Conservation (phyloP, 1,140 invertebrate genomes). For the Camponotus vicinus region DNA sequence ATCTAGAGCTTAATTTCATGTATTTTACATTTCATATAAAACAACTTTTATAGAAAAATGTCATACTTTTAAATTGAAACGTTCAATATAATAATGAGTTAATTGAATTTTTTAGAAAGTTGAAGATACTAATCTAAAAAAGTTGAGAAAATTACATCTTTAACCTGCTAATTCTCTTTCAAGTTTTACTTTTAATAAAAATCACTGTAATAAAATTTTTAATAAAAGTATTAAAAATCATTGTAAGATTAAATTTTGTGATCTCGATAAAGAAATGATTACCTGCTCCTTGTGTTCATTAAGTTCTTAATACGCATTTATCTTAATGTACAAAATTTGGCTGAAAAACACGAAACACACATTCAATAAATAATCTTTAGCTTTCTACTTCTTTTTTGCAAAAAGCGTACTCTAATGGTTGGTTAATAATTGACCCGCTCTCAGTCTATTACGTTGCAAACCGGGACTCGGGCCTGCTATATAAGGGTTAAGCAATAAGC, state of each 20-base stretch:
- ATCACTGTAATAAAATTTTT: too few species aligned
- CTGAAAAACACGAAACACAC: not conserved
- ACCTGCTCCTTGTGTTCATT: not conserved
- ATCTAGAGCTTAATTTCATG: not conserved
- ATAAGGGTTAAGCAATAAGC: conserved; percentile 39
- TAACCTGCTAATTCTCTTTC: too few species aligned
- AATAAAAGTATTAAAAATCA: too few species aligned
- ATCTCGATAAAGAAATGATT: too few species aligned
- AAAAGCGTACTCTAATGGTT: conserved; percentile 27
- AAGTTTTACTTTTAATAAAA: too few species aligned
- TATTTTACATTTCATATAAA: not conserved
- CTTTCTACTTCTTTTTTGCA: not conserved
- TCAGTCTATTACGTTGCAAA: conserved; percentile 26
- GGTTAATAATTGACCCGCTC: conserved; percentile 24
- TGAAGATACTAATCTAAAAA: too few species aligned
- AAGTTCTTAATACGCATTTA: not conserved
- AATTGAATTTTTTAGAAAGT: not conserved
- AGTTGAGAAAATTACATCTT: too few species aligned
- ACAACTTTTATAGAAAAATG: not conserved
- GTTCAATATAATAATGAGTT: not conserved
- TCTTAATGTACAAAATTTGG: not conserved
- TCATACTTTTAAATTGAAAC: not conserved
- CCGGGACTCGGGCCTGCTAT: not conserved
- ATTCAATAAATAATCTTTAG: not conserved
- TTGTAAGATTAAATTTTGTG: too few species aligned